Evolutionary conservation across 2,888 invertebrate genomes (phyloP), one percentile per base, ranked within the genome.

Genomic region (Chymomyza fuscimana): DNA sequence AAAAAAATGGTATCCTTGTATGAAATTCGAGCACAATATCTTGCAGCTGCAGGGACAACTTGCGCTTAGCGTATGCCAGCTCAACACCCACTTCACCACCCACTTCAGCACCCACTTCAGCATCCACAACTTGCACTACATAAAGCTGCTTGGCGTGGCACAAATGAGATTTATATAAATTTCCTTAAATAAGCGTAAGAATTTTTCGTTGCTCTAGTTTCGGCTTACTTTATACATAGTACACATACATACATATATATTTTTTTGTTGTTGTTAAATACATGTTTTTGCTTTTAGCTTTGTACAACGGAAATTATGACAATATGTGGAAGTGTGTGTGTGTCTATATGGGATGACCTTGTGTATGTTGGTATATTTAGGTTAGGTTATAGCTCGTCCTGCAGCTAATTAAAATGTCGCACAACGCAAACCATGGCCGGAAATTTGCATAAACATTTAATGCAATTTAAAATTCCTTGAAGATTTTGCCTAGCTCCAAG

Each of bases 111-210:
- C 51, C 51, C 54, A 22, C 19, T 46, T 40, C 7, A n/a, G 61
- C 63, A 7, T 51, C 16, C 29, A 50, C 60, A 58, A 29, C 54
- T 40, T 25, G 62, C 51, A 25, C 67, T 69, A 74, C 87, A 79
- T 84, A 84, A 84, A 72, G 76, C 40, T 73, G 76, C 54, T 54
- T 46, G 40, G n/a, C n/a, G 63, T 19, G 70, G 67, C 65, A 61
- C 76, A 87, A 88, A 85, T 87, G 82, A 73, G 88, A 88, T 85
- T 85, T 85, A 85, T 88, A 88, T 80, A 88, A 32, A 32, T 85
- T 88, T 85, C 87, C 85, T 82, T 88, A 87, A 85, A 88, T 86
- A 77, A 77, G 82, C 72, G 73, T 73, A 71, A 82, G 59, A 58
- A 73, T 71, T 69, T 74, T 79, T 84, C 80, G 81, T 22, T 40